Evolutionary conservation across 1,140 invertebrate species (phyloP).

Genomic region (Lucilia sericata): DNA sequence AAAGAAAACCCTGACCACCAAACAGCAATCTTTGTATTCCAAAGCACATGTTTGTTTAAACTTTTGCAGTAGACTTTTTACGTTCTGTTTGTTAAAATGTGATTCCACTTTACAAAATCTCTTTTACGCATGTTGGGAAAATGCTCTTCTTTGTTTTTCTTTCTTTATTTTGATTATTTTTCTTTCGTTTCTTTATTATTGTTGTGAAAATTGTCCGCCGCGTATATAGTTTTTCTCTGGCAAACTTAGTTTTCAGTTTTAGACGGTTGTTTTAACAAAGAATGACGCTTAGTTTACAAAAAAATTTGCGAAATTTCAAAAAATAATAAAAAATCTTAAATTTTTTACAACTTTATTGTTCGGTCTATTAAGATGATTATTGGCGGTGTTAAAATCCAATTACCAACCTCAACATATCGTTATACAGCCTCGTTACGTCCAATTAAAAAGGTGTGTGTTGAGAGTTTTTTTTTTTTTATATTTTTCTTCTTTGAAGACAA

Average conservation of each 20-base stretch:
- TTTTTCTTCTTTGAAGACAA: no score
- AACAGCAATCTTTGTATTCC: not conserved
- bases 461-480: not conserved
- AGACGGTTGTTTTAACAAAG: slow-evolving; percentile 46
- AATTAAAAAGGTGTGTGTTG: slow-evolving; percentile 47
- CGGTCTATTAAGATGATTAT: slow-evolving; percentile 55
- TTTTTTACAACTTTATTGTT: not conserved
- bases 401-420: slow-evolving; percentile 52
- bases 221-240: not conserved
- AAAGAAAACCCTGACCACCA: not conserved
- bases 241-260: slow-evolving; percentile 37
- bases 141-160: slow-evolving; percentile 18
- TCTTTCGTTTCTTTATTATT: not conserved
- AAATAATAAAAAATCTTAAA: not conserved
- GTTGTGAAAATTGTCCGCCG: not conserved
- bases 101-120: not conserved
- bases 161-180: not conserved
- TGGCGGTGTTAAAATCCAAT: slow-evolving; percentile 58
- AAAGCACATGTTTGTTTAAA: slow-evolving; percentile 31
- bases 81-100: not conserved
- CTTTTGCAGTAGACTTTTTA: not conserved
- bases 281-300: slow-evolving; percentile 41
- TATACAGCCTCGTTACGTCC: slow-evolving; percentile 47
- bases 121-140: slow-evolving; percentile 34
- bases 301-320: not conserved